Evolutionary conservation across 2,797 vertebrate genomes (phyloP), one percentile per base, ranked within the genome.

Genomic region (Falco berigora): DNA sequence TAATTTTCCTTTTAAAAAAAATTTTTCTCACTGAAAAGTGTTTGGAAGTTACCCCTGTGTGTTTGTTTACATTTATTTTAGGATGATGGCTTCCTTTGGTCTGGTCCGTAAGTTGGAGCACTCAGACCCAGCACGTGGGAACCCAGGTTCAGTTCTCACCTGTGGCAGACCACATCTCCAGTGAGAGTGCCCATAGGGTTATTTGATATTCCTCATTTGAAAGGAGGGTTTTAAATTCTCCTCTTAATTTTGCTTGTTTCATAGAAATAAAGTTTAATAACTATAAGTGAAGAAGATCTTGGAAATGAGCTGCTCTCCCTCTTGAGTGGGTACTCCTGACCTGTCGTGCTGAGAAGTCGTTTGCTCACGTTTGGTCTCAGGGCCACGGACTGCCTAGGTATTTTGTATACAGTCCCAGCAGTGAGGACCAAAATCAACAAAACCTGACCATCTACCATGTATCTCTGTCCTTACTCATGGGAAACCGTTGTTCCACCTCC

Each of bases 381-480:
- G 22, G 23, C 30, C 50, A 68, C 0, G 0, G 17, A n/a, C 25
- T 50, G 14, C 7, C 1, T 27, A 50, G 6, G 8, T 59, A 22
- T 56, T 58, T 87, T 50, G 36, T 18, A n/a, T 3, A 8, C 27
- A 59, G 40, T 61, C 19, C 27, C 18, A 24, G 25, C 30, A 42
- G 4, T 10, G 21, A 87, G 28, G 46, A 76, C 14, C 19, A 94
- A 90, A 87, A 52, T 52, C 9, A 47, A 21, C 22, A 42, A 74
- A 73, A 73, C 18, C 18, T 30, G n/a, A n/a, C 25, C 10, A 16
- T 32, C 32, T 46, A 9, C 15, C 11, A 46, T 2, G 2, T 36
- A 22, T 36, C 24, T 10, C 14, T 63, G 17, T 42, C 32, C 40
- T 59, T 63, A 24, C 40, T 64, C 42, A 34, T 6, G 18, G 17